These are phyloP conservation scores for Drosophila littoralis DNA, from an alignment of 1,140 invertebrate genomes.

Conservation along the genomic window DNA sequence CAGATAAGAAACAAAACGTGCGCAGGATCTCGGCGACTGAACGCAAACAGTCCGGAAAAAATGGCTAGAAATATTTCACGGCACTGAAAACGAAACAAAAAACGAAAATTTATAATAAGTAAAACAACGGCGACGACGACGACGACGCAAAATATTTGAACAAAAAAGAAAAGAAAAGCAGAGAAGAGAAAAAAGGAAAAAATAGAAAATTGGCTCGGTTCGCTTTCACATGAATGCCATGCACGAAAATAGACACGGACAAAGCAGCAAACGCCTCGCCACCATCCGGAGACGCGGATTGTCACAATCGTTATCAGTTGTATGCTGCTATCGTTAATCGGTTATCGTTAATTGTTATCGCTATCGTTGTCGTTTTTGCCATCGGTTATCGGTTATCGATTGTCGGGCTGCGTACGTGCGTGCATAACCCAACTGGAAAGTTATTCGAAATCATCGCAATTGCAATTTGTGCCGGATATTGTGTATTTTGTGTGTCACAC, in stretches of 20 bases:
- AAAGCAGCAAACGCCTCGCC: conserved; percentile 12
- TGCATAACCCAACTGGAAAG: background rate
- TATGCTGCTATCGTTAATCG: conserved; percentile 18
- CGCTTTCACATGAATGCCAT: conserved; percentile 15
- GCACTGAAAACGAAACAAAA: conserved; percentile 53
- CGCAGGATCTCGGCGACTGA: conserved; percentile 73
- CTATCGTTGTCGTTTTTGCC: conserved; percentile 44
- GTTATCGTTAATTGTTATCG: conserved; percentile 37
- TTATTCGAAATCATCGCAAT: background rate
- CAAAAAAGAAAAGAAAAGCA: conserved; percentile 14
- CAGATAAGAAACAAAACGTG: conserved; percentile 66
- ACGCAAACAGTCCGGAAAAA: conserved; percentile 75
- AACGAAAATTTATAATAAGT: conserved; percentile 62
- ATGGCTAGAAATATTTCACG: conserved; percentile 74
- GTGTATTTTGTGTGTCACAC: background rate
- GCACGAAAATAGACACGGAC: conserved; percentile 20
- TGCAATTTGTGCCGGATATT: background rate
- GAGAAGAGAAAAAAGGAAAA: conserved; percentile 29
- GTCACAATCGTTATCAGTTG: conserved; percentile 39
- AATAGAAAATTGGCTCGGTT: conserved; percentile 25
- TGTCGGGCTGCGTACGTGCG: background rate
- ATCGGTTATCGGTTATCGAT: conserved; percentile 20
- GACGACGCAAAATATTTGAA: conserved; percentile 19
- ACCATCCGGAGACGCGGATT: conserved; percentile 23
- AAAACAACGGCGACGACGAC: conserved; percentile 47